Evolutionary conservation across 1,140 invertebrate species (phyloP).

Genomic region (Brachionus koreanus): DNA sequence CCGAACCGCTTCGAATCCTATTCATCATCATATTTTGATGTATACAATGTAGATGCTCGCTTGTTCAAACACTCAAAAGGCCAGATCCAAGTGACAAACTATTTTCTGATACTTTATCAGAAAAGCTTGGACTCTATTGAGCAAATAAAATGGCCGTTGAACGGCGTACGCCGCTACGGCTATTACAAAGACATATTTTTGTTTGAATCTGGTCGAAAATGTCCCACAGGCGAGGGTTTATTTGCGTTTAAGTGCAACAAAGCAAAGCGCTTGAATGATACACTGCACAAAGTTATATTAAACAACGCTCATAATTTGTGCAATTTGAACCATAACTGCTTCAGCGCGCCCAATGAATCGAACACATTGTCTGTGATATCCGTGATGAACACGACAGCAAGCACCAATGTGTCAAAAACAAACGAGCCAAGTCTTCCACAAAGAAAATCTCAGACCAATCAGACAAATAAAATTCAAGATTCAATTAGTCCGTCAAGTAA

Average conservation of each 20-base stretch:
- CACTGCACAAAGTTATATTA: slow-evolving; percentile 27
- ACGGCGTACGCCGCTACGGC: slow-evolving; percentile 33
- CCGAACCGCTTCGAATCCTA: slow-evolving; percentile 29
- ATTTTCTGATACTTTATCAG: slow-evolving; percentile 14
- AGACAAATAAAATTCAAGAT: slow-evolving; percentile 1
- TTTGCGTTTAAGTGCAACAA: slow-evolving; percentile 43
- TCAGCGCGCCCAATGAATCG: neutral
- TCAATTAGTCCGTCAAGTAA: neutral
- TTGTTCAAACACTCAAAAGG: slow-evolving; percentile 44
- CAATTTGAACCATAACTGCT: slow-evolving; percentile 20
- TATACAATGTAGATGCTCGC: slow-evolving; percentile 36
- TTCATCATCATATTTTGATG: slow-evolving; percentile 31
- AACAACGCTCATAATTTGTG: slow-evolving; percentile 23
- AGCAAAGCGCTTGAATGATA: slow-evolving; percentile 29
- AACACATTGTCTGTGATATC: neutral
- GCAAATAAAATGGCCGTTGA: slow-evolving; percentile 35
- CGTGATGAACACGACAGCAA: neutral
- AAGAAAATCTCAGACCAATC: slow-evolving; percentile 3
- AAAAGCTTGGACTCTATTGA: neutral
- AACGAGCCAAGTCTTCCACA: neutral
- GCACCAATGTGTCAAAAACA: neutral
- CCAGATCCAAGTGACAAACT: slow-evolving; percentile 15
- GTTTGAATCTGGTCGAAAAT: slow-evolving; percentile 41
- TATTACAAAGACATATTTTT: slow-evolving; percentile 43
- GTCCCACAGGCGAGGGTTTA: slow-evolving; percentile 40